Base-by-base conservation (phyloP, 2,797 vertebrate species). In the Arnoldichthys spilopterus region DNA sequence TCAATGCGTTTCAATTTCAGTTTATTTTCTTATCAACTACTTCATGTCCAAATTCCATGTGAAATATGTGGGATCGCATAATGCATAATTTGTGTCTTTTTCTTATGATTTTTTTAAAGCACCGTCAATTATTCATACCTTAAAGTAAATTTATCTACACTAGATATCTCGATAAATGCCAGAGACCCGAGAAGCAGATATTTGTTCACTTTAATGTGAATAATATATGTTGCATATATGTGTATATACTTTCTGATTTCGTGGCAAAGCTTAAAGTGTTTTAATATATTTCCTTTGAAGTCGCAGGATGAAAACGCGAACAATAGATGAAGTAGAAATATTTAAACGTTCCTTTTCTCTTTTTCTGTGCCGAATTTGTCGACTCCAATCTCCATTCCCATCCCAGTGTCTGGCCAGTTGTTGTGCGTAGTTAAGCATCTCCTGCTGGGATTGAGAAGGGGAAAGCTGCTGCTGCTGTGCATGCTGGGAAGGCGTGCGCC, bases 101-200 rank as follows among this genome's bases (percentile, higher is more conserved):
- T 83, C 87, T 81, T 80, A 82, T 85, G 77, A 86, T 81, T 88
- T 80, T 84, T 89, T 88, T 75, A 83, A 90, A 89, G 84, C 72
- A 76, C 59, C 79, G 83, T 92, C 81, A 93, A 93, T 93, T 88
- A 92, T 93, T 90, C 30, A 92, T 87, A 78, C 24, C 61, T 75
- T 87, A 76, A 90, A 89, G 91, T 88, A 84, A 87, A 86, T 91
- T 82, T 82, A 86, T 90, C 86, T 88, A 76, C 76, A 78, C 71
- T 67, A 61, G 83, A 85, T 74, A 88, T 86, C 77, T 82, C 64
- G 71, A 73, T 75, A 58, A 79, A 81, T 70, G 71, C 85, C 82
- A 59, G 28, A 47, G 81, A 53, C 58, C 67, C 37, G 34, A 64
- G 34, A 80, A 70, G 49, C 59, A 53, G 59, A 75, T 72, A 76